phyloP scores from a whole-genome alignment of 2,888 invertebrate species.

The Archips crataeganus region DNA sequence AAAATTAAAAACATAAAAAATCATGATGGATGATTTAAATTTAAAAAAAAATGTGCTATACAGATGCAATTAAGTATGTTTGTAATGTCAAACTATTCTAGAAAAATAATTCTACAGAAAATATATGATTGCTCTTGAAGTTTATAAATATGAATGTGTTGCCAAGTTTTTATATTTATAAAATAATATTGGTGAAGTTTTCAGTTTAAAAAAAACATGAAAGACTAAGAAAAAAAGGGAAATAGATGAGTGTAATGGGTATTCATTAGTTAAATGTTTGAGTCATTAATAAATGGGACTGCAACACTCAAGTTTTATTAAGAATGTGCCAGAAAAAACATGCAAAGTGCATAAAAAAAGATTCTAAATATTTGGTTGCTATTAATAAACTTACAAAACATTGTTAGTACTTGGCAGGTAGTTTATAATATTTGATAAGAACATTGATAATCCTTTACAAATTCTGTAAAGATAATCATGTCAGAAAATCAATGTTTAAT shows the following conservation, averaged over 20 bases:
- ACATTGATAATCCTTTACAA: background rate
- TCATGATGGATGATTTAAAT: too few species aligned
- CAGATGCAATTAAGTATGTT: too few species aligned
- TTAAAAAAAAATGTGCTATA: too few species aligned
- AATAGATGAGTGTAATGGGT: background rate
- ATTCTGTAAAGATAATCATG: slow-evolving; percentile 45
- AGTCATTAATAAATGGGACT: background rate
- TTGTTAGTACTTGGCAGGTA: slow-evolving; percentile 44
- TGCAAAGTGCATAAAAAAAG: slow-evolving; percentile 16
- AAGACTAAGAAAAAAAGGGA: background rate
- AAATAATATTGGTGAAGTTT: background rate
- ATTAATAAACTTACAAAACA: slow-evolving; percentile 29
- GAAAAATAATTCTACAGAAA: too few species aligned
- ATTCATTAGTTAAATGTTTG: background rate
- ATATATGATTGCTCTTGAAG: too few species aligned
- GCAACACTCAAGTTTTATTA: background rate
- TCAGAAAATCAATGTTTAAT: background rate
- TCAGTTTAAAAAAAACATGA: background rate
- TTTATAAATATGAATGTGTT: background rate
- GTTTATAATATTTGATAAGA: slow-evolving; percentile 28
- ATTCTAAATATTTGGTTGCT: background rate
- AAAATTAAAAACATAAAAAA: too few species aligned
- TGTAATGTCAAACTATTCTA: too few species aligned
- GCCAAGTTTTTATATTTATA: background rate
- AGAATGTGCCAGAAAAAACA: slow-evolving; percentile 8